A percentile compares a stretch with the other conserved stretches of the same genome.
These are phyloP conservation scores for Tympanoctomys barrerae DNA, from an alignment of 2,797 vertebrate genomes.

Conservation along the genomic window DNA sequence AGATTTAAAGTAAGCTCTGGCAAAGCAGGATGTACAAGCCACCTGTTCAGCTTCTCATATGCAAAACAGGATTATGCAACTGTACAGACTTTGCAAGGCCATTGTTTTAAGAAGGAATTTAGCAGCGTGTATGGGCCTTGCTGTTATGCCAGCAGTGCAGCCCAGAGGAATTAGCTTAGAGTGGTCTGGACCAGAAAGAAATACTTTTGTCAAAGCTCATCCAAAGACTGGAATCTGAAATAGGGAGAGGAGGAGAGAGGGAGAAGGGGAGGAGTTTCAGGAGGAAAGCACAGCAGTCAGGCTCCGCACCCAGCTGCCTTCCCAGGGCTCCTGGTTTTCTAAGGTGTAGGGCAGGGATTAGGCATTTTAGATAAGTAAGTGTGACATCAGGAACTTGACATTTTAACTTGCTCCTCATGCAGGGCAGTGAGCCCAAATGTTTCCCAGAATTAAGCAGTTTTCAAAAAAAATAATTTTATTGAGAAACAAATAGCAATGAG, in stretches of 20 bases:
- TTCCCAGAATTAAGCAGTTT: not conserved
- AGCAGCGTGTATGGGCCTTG: conserved; percentile 11
- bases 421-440: not conserved
- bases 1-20: not conserved
- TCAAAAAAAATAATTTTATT: too few relatives aligned
- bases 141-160: not conserved
- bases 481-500: too few relatives aligned
- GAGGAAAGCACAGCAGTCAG: not conserved
- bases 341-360: not conserved
- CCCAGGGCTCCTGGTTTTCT: not conserved
- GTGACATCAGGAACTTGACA: not conserved
- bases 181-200: conserved; percentile 13
- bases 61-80: conserved; percentile 37
- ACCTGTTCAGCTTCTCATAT: conserved; percentile 34
- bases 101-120: conserved; percentile 49
- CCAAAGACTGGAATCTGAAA: not conserved
- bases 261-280: not conserved
- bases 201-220: conserved; percentile 14
- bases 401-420: not conserved
- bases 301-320: not conserved
- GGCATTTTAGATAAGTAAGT: not conserved
- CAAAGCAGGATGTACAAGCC: not conserved
- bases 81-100: not conserved
- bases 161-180: not conserved
- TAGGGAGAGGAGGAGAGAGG: not conserved